Conservation (phyloP, 2,113 vertebrate species). For the Spea bombifrons region DNA sequence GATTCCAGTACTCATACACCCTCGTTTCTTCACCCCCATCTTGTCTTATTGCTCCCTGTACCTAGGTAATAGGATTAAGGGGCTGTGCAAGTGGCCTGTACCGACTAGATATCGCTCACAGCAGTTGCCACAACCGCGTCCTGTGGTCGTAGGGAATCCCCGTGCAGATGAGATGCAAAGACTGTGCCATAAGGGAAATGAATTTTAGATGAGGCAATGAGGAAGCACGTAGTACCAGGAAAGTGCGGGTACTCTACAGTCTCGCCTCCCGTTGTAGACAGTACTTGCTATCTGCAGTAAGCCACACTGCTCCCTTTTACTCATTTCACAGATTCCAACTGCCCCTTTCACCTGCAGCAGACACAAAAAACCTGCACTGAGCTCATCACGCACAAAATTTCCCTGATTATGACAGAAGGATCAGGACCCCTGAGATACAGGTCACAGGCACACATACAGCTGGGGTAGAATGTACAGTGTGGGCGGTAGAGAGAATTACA, state of each 20-base stretch:
- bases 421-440: conserved; percentile 16
- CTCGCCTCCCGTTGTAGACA: too few species aligned
- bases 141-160: neutral
- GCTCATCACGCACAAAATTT: neutral
- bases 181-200: neutral
- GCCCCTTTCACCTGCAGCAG: conserved; percentile 24
- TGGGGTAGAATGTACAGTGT: conserved; percentile 9
- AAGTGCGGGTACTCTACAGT: neutral
- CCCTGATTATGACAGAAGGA: conserved; percentile 11
- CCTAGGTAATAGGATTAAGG: conserved; percentile 20
- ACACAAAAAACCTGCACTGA: neutral
- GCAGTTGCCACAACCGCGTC: conserved; percentile 20
- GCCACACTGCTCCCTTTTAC: neutral
- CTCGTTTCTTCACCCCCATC: neutral
- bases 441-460: neutral
- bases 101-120: conserved; percentile 13
- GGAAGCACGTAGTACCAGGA: neutral
- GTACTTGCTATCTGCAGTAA: neutral
- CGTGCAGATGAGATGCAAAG: neutral
- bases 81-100: conserved; percentile 2
- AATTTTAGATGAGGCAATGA: neutral
- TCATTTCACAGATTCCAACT: conserved; percentile 3
- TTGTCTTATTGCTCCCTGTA: neutral
- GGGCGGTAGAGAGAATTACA: neutral
- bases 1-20: conserved; percentile 30